Percentiles rank a stretch among this genome's conserved stretches.
Conservation (phyloP, 2,888 invertebrate genomes). For the Xiphydria camelus region DNA sequence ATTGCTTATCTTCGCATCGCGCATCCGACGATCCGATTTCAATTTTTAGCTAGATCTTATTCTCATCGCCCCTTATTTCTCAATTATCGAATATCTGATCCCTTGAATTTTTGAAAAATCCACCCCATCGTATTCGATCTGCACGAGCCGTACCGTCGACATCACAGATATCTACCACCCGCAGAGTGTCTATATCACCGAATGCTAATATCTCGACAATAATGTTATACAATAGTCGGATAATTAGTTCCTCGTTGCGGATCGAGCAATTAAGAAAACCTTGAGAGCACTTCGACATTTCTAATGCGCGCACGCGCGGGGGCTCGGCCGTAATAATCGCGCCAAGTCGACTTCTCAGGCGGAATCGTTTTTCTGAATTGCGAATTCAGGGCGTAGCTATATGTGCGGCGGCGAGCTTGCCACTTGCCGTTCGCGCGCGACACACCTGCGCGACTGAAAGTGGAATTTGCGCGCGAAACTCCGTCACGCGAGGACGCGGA, state of each 20-base stretch:
- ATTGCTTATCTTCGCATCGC: no score
- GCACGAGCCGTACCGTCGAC: conserved; percentile 12
- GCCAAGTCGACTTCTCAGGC: conserved; percentile 10
- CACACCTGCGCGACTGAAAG: neutral
- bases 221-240: conserved; percentile 36
- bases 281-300: conserved; percentile 32
- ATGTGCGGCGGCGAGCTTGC: conserved; percentile 1
- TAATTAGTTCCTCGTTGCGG: conserved; percentile 47
- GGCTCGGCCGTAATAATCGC: conserved; percentile 41
- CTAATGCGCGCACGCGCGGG: conserved; percentile 24
- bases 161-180: no score
- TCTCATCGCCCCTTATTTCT: no score
- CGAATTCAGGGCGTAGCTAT: conserved; percentile 4
- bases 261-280: conserved; percentile 37
- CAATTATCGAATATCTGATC: no score
- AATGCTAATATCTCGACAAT: conserved; percentile 34
- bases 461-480: conserved; percentile 7
- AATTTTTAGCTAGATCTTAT: no score
- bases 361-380: conserved; percentile 15
- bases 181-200: conserved; percentile 9
- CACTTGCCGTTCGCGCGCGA: conserved; percentile 18
- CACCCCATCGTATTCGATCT: neutral
- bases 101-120: no score
- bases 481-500: neutral
- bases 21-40: no score